Evolutionary conservation across 2,888 invertebrate genomes (phyloP), one percentile per base, ranked within the genome.

Genomic region (Tribolium freemani): DNA sequence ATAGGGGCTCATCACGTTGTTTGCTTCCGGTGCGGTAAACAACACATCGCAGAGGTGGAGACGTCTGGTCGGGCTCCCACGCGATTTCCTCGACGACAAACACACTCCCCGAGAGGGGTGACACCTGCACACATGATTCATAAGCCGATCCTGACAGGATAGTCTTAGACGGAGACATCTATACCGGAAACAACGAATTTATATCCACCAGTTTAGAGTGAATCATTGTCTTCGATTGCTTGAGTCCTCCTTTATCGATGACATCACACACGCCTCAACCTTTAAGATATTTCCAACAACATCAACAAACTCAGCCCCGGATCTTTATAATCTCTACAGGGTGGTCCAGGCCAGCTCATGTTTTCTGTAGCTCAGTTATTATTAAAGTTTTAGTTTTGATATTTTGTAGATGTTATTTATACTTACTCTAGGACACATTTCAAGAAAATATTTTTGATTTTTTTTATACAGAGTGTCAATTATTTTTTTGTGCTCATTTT

Each of bases 1-100:
- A 72, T 68, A 58, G 72, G 72, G 72, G 61, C 31, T 72, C 72
- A 72, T 72, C 72, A 72, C 68, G 63, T 56, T 72, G 72, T 72
- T 72, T 68, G 68, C 68, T 72, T 61, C 61, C 56, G 64, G 63
- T 72, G 68, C 44, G 72, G 69, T 72, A 72, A 69, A 72, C 72
- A 72, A 72, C 67, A 68, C 63, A 67, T 67, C 54, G 57, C 10
- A 64, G 64, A 64, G 69, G 61, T 46, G 58, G 68, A 58, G 58
- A 64, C 70, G 70, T 61, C 70, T 70, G 70, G 61, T 63, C 70
- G 51, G 44, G 53, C 63, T 70, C 70, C 64, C 70, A 70, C 70
- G 70, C 70, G 63, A 61, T 56, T 70, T 63, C 61, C 30, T 56
- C 44, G 31, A 69, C 70, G 69, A 61, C 63, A 70, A 63, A 70